Evolutionary conservation across 1,140 invertebrate genomes (phyloP).

Genomic region (Drosophila lacertosa): DNA sequence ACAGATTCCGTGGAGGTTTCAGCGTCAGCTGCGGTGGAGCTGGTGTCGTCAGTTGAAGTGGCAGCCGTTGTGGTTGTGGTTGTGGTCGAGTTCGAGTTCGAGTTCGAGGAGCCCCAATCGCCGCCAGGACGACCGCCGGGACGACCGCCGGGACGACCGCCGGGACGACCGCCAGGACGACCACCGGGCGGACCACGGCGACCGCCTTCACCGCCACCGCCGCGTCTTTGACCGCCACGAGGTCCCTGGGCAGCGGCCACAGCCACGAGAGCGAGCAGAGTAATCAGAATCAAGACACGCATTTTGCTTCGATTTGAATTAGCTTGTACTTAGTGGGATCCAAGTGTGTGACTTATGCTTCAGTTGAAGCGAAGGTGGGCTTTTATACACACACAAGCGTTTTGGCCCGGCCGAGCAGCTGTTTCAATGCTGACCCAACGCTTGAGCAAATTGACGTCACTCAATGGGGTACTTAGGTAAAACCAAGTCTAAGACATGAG

Average conservation of each 20-base stretch:
- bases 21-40: not conserved
- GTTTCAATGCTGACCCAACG: constrained; percentile 11
- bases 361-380: not conserved
- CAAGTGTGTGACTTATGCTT: not conserved
- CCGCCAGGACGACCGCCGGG: no score
- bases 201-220: not conserved
- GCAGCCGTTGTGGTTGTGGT: not conserved
- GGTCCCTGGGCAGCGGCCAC: not conserved
- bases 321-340: not conserved
- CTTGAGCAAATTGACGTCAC: constrained; percentile 17
- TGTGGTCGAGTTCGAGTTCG: not conserved
- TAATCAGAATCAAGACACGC: not conserved
- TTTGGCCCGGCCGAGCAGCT: not conserved
- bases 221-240: not conserved
- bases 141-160: not conserved
- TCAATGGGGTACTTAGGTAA: not conserved
- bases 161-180: not conserved
- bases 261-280: not conserved
- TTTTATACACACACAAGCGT: not conserved
- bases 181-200: not conserved
- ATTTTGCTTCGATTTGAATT: not conserved
- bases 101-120: not conserved
- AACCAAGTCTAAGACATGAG: not conserved
- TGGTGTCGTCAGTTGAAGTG: not conserved
- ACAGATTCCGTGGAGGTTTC: not conserved